Percentiles rank a stretch among this genome's conserved stretches.
phyloP scores from a whole-genome alignment of 2,113 vertebrate genomes.

The Zootoca vivipara region DNA sequence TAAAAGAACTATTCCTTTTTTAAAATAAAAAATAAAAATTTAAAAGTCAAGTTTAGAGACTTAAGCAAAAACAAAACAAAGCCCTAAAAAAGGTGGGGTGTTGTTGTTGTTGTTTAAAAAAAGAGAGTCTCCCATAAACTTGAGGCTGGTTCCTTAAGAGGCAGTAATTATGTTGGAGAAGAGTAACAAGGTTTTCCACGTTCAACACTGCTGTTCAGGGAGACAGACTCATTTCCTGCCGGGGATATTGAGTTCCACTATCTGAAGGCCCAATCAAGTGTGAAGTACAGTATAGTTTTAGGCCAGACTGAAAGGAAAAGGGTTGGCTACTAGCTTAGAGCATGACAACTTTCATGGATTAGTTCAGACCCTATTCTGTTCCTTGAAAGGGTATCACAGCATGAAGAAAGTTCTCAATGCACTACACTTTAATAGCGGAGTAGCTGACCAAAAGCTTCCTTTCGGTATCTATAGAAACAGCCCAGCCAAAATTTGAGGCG shows the following conservation, averaged over 20 bases:
- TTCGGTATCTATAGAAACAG: slow-evolving; percentile 95
- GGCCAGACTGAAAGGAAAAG: slow-evolving; percentile 96
- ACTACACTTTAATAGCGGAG: slow-evolving; percentile 96
- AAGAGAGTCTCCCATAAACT: slow-evolving; percentile 61
- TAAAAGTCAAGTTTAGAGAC: slow-evolving; percentile 62
- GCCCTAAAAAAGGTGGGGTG: neutral
- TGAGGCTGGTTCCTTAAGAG: slow-evolving; percentile 72
- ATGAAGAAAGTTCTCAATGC: slow-evolving; percentile 96
- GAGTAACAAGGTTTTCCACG: slow-evolving; percentile 90
- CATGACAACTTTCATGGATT: slow-evolving; percentile 99
- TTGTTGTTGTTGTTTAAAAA: neutral
- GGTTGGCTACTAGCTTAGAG: slow-evolving; percentile 95
- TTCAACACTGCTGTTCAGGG: slow-evolving; percentile 87
- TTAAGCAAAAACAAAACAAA: slow-evolving; percentile 12
- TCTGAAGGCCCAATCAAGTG: slow-evolving; percentile 97
- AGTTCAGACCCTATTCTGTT: slow-evolving; percentile 97
- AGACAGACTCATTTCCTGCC: slow-evolving; percentile 89
- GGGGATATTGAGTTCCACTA: slow-evolving; percentile 92
- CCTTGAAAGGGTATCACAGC: slow-evolving; percentile 96
- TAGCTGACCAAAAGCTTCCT: slow-evolving; percentile 88
- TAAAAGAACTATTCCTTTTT: slow-evolving; percentile 18
- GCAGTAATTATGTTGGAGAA: slow-evolving; percentile 90
- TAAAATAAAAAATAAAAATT: neutral
- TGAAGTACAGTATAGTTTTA: slow-evolving; percentile 94
- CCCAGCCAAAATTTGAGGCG: slow-evolving; percentile 91